Evolutionary conservation across 23 tunicate genomes (phyloP).

Genomic region (Aplidium turbinatum): DNA sequence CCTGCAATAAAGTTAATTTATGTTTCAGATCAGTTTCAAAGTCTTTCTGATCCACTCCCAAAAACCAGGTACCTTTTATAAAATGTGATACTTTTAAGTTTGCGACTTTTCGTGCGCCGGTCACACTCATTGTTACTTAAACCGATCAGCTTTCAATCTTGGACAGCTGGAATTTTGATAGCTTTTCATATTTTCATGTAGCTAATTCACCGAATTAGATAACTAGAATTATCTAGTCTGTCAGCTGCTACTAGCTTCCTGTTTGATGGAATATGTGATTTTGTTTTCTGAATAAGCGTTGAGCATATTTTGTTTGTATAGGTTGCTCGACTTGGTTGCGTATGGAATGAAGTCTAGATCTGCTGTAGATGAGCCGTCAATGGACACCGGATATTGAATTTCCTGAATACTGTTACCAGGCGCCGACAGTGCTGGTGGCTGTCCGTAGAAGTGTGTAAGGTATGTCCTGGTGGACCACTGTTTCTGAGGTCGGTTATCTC

Average conservation of each 20-base stretch:
- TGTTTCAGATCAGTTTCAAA: conserved; percentile 75
- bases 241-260: too few relatives aligned
- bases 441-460: too few relatives aligned
- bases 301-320: neutral
- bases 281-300: neutral
- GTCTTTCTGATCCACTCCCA: conserved; percentile 84
- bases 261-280: too few relatives aligned
- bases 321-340: conserved; percentile 74
- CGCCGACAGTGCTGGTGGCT: too few relatives aligned
- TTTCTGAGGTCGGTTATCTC: too few relatives aligned
- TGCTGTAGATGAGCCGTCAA: conserved; percentile 54
- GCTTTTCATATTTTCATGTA: too few relatives aligned
- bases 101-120: too few relatives aligned
- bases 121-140: too few relatives aligned
- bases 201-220: too few relatives aligned
- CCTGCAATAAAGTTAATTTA: neutral
- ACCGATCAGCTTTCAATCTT: neutral
- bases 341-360: conserved; percentile 52
- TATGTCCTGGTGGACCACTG: too few relatives aligned
- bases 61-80: conserved; percentile 55
- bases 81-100: neutral
- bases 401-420: too few relatives aligned
- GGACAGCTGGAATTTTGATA: neutral
- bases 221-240: too few relatives aligned
- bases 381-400: conserved; percentile 46